These are phyloP conservation scores for Brachionus koreanus DNA, from an alignment of 1,140 invertebrate species.

Conservation along the genomic window DNA sequence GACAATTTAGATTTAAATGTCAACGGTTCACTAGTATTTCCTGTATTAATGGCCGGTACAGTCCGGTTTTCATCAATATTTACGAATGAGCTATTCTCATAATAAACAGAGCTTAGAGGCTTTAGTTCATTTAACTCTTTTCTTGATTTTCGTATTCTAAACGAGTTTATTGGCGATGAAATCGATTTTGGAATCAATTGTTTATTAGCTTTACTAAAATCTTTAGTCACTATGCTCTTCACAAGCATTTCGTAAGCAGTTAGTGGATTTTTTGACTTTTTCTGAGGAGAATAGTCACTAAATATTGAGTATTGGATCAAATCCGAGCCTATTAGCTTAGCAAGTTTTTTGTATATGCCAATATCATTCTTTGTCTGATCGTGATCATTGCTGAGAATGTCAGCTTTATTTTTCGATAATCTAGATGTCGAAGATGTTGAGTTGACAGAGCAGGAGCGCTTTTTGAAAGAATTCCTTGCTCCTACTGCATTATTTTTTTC, in stretches of 20 bases:
- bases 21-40: background rate
- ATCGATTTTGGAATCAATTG: constrained; percentile 2
- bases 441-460: constrained; percentile 17
- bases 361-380: background rate
- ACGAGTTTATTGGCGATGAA: background rate
- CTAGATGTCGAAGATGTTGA: constrained; percentile 32
- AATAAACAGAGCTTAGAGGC: background rate
- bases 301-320: background rate
- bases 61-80: background rate
- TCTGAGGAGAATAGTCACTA: background rate
- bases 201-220: constrained; percentile 4
- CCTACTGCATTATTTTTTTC: background rate
- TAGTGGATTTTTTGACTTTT: background rate
- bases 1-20: constrained; percentile 20
- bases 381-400: background rate
- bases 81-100: background rate
- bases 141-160: background rate
- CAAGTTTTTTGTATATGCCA: constrained; percentile 20
- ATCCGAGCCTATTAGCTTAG: background rate
- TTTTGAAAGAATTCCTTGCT: constrained; percentile 18
- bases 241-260: constrained; percentile 1
- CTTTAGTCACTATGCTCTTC: background rate
- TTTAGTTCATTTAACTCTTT: background rate
- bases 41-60: background rate
- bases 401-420: background rate